Evolutionary conservation across 2,797 vertebrate genomes (phyloP).

Genomic region (Cryptoprocta ferox): DNA sequence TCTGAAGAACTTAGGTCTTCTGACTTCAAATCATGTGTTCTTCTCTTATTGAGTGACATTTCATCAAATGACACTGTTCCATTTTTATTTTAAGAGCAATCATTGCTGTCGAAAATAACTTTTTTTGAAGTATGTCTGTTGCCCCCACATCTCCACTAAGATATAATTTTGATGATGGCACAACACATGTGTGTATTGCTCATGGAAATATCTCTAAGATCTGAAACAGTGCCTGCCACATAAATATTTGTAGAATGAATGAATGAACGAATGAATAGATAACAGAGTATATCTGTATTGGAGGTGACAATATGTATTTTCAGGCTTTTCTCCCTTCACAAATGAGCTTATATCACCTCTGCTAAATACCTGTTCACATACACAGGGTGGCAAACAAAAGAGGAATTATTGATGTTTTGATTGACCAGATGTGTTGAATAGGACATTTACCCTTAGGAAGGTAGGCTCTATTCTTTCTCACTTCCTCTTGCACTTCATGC

Average conservation of each 20-base stretch:
- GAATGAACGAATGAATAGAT: neutral
- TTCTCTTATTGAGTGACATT: neutral
- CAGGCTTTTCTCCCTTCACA: neutral
- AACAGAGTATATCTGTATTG: accelerated
- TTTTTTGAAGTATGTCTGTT: neutral
- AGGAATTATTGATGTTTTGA: neutral
- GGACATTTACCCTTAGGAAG: neutral
- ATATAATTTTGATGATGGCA: neutral
- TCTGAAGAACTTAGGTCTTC: neutral
- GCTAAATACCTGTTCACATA: neutral
- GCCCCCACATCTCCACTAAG: neutral
- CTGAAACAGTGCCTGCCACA: accelerated
- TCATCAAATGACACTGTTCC: neutral
- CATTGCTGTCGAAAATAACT: neutral
- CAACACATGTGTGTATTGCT: neutral
- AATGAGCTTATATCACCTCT: neutral
- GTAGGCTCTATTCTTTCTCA: neutral
- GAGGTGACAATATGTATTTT: neutral
- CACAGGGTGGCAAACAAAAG: neutral
- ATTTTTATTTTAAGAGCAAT: neutral
- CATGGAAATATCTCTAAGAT: neutral
- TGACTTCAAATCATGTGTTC: neutral
- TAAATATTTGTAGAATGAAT: neutral
- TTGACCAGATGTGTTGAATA: neutral
- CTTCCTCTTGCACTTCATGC: neutral